Evolutionary conservation across 2,797 vertebrate species (phyloP), one percentile per base, ranked within the genome.

Genomic region (Eleutherodactylus coqui): DNA sequence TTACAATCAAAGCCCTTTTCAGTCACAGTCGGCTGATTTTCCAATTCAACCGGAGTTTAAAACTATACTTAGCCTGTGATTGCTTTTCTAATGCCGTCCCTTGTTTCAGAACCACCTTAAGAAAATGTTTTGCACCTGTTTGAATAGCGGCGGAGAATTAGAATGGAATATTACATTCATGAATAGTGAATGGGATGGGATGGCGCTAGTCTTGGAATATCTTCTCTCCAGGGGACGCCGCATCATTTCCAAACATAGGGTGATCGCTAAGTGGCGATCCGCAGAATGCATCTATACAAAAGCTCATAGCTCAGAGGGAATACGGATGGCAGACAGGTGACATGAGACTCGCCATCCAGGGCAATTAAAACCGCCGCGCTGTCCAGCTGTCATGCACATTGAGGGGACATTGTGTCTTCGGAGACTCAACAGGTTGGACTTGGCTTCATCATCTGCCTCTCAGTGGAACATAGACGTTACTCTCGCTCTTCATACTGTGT

Each of bases 11-110:
- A 84, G 49, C 41, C 80, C 64, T 79, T 75, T 83, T 64, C 62
- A 79, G 81, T 79, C 64, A 73, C 80, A 79, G 75, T 62, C 64
- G 79, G 75, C n/a, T 83, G 64, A 79, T 79, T 83, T 87, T 87
- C 67, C 86, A 83, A 58, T 79, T 87, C 80, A 83, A 17, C 64
- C 32, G 32, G 36, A 64, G 58, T 55, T 77, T 83, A 32, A 32
- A 82, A 82, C 55, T 47, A 60, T 49, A 70, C 58, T 64, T 60
- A 41, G n/a, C 64, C 27, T 82, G 29, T 84, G 81, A 79, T 83
- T 83, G 73, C 73, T 83, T 82, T 83, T 49, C 51, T 83, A 79
- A 72, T 34, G n/a, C 29, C 27, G 36, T 38, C 38, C 62, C 62
- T 87, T 79, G 73, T 87, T 67, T 78, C 75, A 47, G 60, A 58